A percentile compares a stretch with the other conserved stretches of the same genome.
phyloP scores from a whole-genome alignment of 2,113 vertebrate genomes.

The Apaloderma vittatum region DNA sequence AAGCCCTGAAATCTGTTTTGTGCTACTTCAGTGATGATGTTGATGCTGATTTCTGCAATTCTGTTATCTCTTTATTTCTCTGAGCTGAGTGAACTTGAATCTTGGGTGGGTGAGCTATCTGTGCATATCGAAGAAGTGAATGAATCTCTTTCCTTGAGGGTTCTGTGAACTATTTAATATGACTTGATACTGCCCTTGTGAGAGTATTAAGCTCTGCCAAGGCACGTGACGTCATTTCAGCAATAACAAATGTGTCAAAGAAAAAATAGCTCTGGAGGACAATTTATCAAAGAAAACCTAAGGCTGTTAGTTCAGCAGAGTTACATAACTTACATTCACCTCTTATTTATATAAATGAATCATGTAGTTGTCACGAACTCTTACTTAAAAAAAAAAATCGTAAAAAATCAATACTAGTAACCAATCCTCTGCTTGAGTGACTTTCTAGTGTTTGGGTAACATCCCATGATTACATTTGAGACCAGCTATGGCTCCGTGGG shows the following conservation, averaged over 20 bases:
- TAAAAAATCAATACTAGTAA: not conserved
- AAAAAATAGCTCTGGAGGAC: constrained; percentile 19
- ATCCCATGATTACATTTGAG: not conserved
- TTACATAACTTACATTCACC: constrained; percentile 1
- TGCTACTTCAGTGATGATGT: not conserved
- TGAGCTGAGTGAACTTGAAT: not conserved
- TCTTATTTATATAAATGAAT: not conserved
- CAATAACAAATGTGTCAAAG: constrained; percentile 43
- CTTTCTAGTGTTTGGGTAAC: not conserved
- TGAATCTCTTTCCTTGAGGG: not conserved
- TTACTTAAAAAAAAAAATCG: not conserved
- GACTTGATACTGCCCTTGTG: constrained; percentile 19
- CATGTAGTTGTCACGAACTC: not conserved
- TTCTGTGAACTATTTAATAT: not conserved
- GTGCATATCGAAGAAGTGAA: not conserved
- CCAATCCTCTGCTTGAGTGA: not conserved
- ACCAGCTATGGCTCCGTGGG: not conserved
- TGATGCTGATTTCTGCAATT: not conserved
- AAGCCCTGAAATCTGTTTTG: not conserved
- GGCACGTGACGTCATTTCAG: not conserved
- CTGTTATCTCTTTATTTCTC: not conserved
- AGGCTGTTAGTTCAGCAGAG: not conserved
- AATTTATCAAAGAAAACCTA: not conserved
- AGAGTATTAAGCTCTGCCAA: constrained; percentile 7
- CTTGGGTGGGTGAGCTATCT: not conserved